Base-by-base conservation (phyloP, 2,113 vertebrate genomes). In the Epinephelus lanceolatus region DNA sequence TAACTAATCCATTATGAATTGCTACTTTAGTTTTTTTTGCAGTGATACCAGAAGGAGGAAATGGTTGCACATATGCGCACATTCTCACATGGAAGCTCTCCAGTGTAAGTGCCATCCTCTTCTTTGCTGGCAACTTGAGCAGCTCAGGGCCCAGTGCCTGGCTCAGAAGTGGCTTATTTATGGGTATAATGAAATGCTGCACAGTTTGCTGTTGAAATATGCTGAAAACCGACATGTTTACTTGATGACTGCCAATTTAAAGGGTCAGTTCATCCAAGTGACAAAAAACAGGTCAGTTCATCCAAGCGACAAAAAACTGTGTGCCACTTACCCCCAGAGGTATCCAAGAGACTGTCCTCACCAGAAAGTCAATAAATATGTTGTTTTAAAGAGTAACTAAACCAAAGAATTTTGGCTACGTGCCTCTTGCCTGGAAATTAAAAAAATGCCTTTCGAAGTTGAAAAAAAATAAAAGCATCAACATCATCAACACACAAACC, bases 41-140 rank as follows among this genome's bases (percentile, higher is more conserved):
- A 72, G 65, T n/a, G 14, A 5, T 12, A 71, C 49, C 73, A 85
- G 80, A 71, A 69, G 73, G 69, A 83, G 6, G 52, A 23, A 57
- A 81, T 57, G 61, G 55, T 15, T 72, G 70, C 61, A 72, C 80
- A 86, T 81, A 86, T 86, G 77, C 66, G 84, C 63, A 65, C 33
- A 56, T 69, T 76, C 71, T 61, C 66, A 88, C 72, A 6, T 83
- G 61, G 73, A 81, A 23, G 59, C 69, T 23, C 45, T 71, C 83
- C 72, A 74, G 71, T 25, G 8, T 5, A 63, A 74, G 37, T 21
- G 72, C 60, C 56, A 12, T 69, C 37, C 53, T 63, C 25, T n/a
- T 74, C 63, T 78, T 51, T 45, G 42, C 52, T 87, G 68, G 82
- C 82, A 78, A 45, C 37, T 11, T 15, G 23, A 52, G 25, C 18